Evolutionary conservation across 2,888 invertebrate genomes (phyloP).

Genomic region (Scaeva pyrastri): DNA sequence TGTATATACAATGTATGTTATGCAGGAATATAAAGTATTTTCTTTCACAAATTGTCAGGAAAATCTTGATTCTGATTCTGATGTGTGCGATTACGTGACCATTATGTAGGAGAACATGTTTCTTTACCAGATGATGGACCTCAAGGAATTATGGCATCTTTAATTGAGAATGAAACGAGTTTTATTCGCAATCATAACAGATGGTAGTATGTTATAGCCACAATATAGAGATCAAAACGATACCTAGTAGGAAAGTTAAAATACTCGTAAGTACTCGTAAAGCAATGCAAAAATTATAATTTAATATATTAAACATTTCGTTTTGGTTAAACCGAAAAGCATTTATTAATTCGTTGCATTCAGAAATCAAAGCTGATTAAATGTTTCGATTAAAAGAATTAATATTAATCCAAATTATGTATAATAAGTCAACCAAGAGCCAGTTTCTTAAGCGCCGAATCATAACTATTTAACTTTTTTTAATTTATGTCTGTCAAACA

Average conservation of each 20-base stretch:
- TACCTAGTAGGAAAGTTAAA: not conserved
- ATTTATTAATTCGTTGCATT: too few species aligned
- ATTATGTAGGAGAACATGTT: slow-evolving; percentile 57
- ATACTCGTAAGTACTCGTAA: not conserved
- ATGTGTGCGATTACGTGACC: slow-evolving; percentile 16
- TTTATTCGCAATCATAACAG: slow-evolving; percentile 10
- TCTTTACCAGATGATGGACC: slow-evolving; percentile 12
- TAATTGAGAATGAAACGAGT: slow-evolving; percentile 38
- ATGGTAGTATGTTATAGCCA: not conserved
- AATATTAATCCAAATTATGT: too few species aligned
- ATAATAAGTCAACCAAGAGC: not conserved
- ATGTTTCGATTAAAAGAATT: too few species aligned
- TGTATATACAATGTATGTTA: too few species aligned
- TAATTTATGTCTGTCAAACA: slow-evolving; percentile 2
- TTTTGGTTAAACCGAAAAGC: too few species aligned
- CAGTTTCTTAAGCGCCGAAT: not conserved
- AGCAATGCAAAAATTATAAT: too few species aligned
- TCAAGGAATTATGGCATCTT: not conserved
- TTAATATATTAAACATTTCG: too few species aligned
- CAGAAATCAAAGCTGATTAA: too few species aligned
- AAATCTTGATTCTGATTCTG: slow-evolving; percentile 38
- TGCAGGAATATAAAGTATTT: not conserved
- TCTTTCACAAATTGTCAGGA: slow-evolving; percentile 16
- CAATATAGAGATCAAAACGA: not conserved
- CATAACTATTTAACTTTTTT: slow-evolving; percentile 1